phyloP scores from a whole-genome alignment of 2,797 vertebrate genomes.

The Martes flavigula region DNA sequence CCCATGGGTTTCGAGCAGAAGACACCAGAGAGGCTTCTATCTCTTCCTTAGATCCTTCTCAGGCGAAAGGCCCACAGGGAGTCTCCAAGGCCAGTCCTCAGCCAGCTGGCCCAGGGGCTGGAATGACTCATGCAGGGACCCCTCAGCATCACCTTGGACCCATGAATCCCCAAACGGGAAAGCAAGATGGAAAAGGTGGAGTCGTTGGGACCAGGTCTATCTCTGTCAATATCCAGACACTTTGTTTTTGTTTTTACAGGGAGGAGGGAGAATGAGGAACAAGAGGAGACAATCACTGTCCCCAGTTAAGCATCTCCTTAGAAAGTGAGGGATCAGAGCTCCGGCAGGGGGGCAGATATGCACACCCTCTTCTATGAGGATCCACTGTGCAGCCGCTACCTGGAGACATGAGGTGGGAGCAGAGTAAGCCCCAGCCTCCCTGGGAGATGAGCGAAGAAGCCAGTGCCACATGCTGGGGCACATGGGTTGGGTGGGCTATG shows the following conservation, averaged over 20 bases:
- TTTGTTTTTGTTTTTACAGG: constrained; percentile 33
- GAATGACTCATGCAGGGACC: not conserved
- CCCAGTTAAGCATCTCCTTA: not conserved
- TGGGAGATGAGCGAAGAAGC: not conserved
- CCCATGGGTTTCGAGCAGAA: not conserved
- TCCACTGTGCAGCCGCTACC: not conserved
- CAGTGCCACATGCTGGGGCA: not conserved
- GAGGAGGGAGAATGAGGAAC: not conserved
- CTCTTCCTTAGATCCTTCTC: not conserved
- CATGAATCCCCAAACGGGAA: not conserved
- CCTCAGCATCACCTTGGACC: not conserved
- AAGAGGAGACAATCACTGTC: not conserved
- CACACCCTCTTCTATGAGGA: not conserved
- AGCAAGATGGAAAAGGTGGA: not conserved
- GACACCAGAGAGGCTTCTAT: not conserved
- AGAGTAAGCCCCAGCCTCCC: not conserved
- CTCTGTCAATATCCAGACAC: not conserved
- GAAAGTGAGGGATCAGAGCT: not conserved
- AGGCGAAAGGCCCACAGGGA: not conserved
- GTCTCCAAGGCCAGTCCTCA: not conserved
- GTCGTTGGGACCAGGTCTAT: not conserved
- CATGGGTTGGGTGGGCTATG: not conserved
- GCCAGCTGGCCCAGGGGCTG: not conserved
- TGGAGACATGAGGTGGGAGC: not conserved
- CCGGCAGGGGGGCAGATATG: not conserved